Conservation (phyloP, 2,113 vertebrate genomes). For the Polypterus senegalus region DNA sequence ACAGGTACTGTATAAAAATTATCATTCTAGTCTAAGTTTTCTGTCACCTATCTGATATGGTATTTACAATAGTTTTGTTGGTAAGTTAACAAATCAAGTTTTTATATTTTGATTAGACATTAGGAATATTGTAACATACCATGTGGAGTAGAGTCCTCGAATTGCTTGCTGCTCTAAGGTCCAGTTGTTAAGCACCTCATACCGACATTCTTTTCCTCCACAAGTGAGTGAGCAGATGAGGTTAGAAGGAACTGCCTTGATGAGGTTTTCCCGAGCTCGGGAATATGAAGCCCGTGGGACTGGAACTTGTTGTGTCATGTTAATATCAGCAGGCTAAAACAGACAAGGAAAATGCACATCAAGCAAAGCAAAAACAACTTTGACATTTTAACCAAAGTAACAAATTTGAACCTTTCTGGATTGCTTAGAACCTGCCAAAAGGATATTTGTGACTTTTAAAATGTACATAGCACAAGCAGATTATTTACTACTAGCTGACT, state of each 20-base stretch:
- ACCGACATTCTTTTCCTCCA: constrained; percentile 55
- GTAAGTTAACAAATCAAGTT: too few species aligned
- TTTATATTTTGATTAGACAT: too few species aligned
- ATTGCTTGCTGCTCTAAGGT: constrained; percentile 51
- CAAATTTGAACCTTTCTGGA: background rate
- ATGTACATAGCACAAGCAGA: background rate
- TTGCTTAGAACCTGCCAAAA: background rate
- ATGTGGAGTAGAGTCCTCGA: constrained; percentile 56
- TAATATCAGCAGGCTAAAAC: background rate
- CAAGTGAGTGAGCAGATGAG: constrained; percentile 59
- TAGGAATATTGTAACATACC: constrained; percentile 30
- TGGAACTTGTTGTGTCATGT: constrained; percentile 29
- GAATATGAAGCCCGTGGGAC: constrained; percentile 55
- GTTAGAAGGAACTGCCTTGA: constrained; percentile 50
- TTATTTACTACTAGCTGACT: background rate
- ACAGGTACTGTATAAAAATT: too few species aligned
- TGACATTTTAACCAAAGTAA: background rate
- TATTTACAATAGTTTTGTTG: too few species aligned
- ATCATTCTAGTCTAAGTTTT: too few species aligned
- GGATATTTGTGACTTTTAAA: background rate
- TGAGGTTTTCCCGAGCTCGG: constrained; percentile 55
- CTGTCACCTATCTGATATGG: too few species aligned
- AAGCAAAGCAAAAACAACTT: background rate
- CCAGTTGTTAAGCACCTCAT: constrained; percentile 58
- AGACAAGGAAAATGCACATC: background rate